Evolutionary conservation across 1,140 invertebrate species (phyloP).

Genomic region (Ridgeia piscesae): DNA sequence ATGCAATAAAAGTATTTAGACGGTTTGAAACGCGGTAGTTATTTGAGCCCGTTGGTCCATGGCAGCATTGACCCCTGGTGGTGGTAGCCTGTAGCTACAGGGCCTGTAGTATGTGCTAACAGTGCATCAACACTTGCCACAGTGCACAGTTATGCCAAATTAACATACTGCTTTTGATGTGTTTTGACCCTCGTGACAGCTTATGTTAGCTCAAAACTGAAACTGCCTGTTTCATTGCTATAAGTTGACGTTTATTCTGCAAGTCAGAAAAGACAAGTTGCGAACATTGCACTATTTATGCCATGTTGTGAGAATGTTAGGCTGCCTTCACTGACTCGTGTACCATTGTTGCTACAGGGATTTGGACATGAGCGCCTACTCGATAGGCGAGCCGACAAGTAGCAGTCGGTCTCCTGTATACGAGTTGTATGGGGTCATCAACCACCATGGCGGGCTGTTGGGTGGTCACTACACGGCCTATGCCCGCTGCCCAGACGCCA

Average conservation of each 20-base stretch:
- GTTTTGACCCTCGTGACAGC: no score
- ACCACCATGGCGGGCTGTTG: conserved; percentile 62
- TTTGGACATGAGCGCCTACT: conserved; percentile 59
- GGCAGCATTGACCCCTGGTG: no score
- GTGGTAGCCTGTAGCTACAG: no score
- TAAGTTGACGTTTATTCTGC: not conserved
- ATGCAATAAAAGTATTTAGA: not conserved
- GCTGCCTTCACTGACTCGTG: not conserved
- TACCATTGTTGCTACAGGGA: conserved; percentile 40
- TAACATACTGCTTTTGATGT: no score
- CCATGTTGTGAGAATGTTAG: not conserved
- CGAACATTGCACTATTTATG: not conserved
- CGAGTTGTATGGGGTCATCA: conserved; percentile 64
- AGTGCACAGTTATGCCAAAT: no score
- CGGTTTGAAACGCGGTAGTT: no score
- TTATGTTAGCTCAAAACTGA: not conserved
- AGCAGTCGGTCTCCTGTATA: conserved; percentile 55
- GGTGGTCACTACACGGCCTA: conserved; percentile 64
- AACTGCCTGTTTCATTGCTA: not conserved
- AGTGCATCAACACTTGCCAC: no score
- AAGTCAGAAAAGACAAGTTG: not conserved
- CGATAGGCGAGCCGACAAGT: conserved; percentile 35
- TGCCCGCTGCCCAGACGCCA: conserved; percentile 50
- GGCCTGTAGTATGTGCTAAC: no score
- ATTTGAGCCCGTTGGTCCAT: no score